phyloP scores from a whole-genome alignment of 30 jellyfish, hydroid and myxozoan genomes.

The Morbakka virulenta region DNA sequence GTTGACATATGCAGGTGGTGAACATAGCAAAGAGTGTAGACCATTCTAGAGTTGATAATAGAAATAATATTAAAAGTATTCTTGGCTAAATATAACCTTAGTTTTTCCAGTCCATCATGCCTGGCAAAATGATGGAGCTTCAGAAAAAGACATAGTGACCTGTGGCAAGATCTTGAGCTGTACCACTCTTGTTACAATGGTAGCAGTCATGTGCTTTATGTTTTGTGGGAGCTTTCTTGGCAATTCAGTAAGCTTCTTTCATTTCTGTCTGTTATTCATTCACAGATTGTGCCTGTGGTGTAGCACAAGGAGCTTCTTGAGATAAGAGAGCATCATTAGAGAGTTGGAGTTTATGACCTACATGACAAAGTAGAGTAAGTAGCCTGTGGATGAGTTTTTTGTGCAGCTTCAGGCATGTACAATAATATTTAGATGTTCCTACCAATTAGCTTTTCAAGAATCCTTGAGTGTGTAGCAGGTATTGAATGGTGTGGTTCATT shows the following conservation, averaged over 20 bases:
- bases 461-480: slow-evolving; percentile 27
- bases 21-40: neutral
- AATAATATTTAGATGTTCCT: slow-evolving; percentile 1
- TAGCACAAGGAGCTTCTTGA: neutral
- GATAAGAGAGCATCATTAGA: slow-evolving; percentile 13
- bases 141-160: slow-evolving; percentile 8
- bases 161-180: neutral
- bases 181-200: neutral
- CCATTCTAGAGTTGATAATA: neutral
- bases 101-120: slow-evolving; percentile 33
- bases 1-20: too few species aligned
- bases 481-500: slow-evolving; percentile 16
- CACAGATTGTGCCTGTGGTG: slow-evolving; percentile 3
- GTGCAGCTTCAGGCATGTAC: slow-evolving; percentile 9
- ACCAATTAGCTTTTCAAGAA: slow-evolving; percentile 18
- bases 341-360: slow-evolving; percentile 27
- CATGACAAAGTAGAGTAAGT: slow-evolving; percentile 15
- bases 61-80: too few species aligned
- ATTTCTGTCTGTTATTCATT: neutral
- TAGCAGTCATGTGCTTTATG: neutral
- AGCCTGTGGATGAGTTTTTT: slow-evolving; percentile 21
- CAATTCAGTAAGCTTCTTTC: slow-evolving; percentile 39
- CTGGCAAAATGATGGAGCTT: slow-evolving; percentile 8
- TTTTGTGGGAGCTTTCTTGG: slow-evolving; percentile 4
- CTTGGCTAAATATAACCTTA: too few species aligned